Base-by-base conservation (phyloP, 2,797 vertebrate species). In the Neopelma chrysocephalum region DNA sequence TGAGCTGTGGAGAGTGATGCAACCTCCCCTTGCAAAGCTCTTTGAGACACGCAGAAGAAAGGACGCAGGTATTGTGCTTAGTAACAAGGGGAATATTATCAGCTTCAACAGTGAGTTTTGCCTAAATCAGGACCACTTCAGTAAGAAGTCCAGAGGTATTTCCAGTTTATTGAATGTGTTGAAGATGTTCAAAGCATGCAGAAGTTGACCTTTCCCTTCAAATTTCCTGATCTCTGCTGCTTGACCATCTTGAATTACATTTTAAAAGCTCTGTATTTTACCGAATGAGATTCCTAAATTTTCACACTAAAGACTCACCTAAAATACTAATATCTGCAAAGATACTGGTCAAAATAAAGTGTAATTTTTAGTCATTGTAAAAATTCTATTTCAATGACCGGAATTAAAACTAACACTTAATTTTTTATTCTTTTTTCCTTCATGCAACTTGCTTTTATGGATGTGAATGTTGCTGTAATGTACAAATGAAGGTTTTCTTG, bases 401-500 rank as follows among this genome's bases (percentile, higher is more conserved):
- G 80, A 88, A 95, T 81, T 90, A 69, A 51, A 77, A 69, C 57
- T 57, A 57, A 57, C 43, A 42, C 18, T n/a, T 51, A 56, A 25
- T 66, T 85, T 77, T 18, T 53, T 60, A 1, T n/a, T 65, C 40
- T 43, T 43, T 73, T 45, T 65, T 47, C 15, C 56, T 92, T 69
- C 65, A 43, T 96, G 57, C 57, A 79, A 89, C 60, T 88, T 90
- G 17, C 53, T 95, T 70, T 64, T 90, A 64, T 66, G 36, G 76
- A 91, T 93, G 79, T 87, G 69, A 92, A 10, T 90, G 58, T 90
- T 90, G 65, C 53, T 89, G 77, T 83, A 73, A 85, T 75, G 86
- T 82, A 61, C 43, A 92, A 91, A 53, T 70, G 62, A 96, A 93
- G 45, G 60, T 50, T 94, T 93, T 75, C 85, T 91, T 84, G 73